Base-by-base conservation (phyloP, 1,140 invertebrate species). In the Cepaea nemoralis region DNA sequence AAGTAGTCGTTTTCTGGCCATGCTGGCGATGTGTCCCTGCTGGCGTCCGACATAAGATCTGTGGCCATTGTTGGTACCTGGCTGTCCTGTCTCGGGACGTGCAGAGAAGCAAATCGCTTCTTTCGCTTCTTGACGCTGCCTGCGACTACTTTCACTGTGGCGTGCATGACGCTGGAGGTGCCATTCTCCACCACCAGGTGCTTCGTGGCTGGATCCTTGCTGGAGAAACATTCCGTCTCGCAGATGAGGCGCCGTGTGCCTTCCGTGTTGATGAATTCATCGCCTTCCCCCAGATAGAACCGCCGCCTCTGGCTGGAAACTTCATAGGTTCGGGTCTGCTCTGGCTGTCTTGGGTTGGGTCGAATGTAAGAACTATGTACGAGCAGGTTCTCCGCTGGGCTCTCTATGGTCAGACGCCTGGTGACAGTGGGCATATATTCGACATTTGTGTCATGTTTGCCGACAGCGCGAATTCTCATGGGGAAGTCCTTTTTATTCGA, bases 111-210 rank as follows among this genome's bases (percentile, higher is more conserved):
- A n/a, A n/a, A n/a, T n/a, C n/a, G n/a, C n/a, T n/a, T n/a, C n/a
- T n/a, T 59, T 19, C 12, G 5, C n/a, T 24, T 59, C 55, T 59
- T 59, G 22, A 59, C 24, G 5, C 22, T n/a, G 14, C 55, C 24
- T 5, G 55, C 5, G 14, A 59, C 24, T 5, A 59, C 55, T n/a
- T 59, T 59, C 5, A 59, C 24, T 59, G 12, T 59, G 24, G 55
- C 24, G 12, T 59, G 12, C 24, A 59, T n/a, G 55, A 59, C 5
- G 3, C n/a, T 33, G 6, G n/a, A n/a, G 10, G 67, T 35, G 14
- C 67, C 74, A 40, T 70, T 70, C n/a, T 70, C 67, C 16, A 70
- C 16, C 14, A 70, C 67, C 31, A 70, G n/a, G 31, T 70, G 8
- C 24, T 70, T 70, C 10, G 67, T 37, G 8, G 33, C n/a, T 35